Conservation (phyloP, 2,888 invertebrate genomes). For the Agrenia bidenticulata region DNA sequence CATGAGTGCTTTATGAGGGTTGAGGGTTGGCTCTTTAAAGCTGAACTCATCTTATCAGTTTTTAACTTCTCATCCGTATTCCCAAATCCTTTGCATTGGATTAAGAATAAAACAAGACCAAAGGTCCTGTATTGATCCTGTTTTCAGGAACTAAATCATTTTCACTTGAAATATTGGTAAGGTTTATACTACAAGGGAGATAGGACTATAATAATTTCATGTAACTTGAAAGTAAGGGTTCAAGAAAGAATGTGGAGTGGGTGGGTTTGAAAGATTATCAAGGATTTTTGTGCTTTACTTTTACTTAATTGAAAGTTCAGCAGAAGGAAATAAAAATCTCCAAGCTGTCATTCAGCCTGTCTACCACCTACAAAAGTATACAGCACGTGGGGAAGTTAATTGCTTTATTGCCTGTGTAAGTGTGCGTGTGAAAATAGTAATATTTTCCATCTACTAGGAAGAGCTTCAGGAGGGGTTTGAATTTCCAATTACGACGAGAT, state of each 20-base stretch:
- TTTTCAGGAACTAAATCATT: neutral
- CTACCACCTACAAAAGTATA: no score
- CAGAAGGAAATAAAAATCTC: neutral
- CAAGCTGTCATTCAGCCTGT: neutral
- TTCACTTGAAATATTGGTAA: neutral
- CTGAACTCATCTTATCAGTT: slow-evolving; percentile 1
- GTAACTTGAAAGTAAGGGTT: no score
- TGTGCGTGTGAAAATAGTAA: slow-evolving; percentile 3
- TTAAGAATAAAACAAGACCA: no score
- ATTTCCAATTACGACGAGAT: neutral
- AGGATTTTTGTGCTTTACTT: neutral
- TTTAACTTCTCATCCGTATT: neutral
- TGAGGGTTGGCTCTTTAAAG: slow-evolving; percentile 3
- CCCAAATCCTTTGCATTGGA: no score
- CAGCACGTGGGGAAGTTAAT: slow-evolving; percentile 1
- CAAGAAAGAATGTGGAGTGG: no score
- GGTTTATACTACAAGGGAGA: no score
- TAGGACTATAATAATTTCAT: no score
- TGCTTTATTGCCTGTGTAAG: slow-evolving; percentile 20
- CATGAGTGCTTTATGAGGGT: slow-evolving; percentile 6
- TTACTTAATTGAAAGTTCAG: neutral
- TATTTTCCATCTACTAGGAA: neutral
- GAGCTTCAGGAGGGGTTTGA: neutral
- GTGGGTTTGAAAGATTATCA: neutral
- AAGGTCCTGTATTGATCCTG: no score